A percentile compares a stretch with the other conserved stretches of the same genome.
These are phyloP conservation scores for Siniperca undulata DNA, from an alignment of 2,797 vertebrate genomes.

Conservation along the genomic window DNA sequence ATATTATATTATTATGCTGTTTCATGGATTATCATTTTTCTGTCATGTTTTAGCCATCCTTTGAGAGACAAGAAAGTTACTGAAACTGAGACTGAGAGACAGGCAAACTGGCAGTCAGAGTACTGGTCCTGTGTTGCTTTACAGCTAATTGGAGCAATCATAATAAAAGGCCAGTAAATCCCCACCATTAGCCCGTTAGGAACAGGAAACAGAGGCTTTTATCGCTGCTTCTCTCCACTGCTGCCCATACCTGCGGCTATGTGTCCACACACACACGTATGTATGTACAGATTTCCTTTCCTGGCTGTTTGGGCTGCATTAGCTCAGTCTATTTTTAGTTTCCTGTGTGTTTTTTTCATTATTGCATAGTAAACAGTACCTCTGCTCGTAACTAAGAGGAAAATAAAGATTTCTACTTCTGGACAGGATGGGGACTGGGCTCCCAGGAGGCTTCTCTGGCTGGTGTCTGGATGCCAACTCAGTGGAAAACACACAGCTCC, in stretches of 20 bases:
- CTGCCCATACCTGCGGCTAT: constrained; percentile 66
- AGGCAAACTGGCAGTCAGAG: constrained; percentile 39
- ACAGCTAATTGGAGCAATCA: constrained; percentile 79
- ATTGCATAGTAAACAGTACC: constrained; percentile 66
- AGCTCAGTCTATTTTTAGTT: constrained; percentile 71
- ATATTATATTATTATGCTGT: background rate
- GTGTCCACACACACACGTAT: constrained; percentile 47
- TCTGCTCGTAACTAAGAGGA: constrained; percentile 52
- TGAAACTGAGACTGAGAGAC: constrained; percentile 32
- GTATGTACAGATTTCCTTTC: constrained; percentile 61
- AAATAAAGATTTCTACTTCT: constrained; percentile 65
- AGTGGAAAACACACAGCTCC: constrained; percentile 41
- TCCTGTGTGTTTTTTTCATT: constrained; percentile 67
- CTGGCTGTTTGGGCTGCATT: constrained; percentile 54
- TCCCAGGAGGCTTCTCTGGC: constrained; percentile 38
- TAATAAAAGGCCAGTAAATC: constrained; percentile 83
- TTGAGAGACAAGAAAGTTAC: constrained; percentile 12
- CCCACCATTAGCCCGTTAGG: constrained; percentile 77
- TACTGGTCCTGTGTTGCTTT: constrained; percentile 59
- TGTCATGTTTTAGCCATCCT: background rate
- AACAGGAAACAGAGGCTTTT: constrained; percentile 82
- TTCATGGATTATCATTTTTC: constrained; percentile 13
- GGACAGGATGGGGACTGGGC: constrained; percentile 43
- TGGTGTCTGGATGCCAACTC: constrained; percentile 41
- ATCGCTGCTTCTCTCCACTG: constrained; percentile 60